phyloP scores from a whole-genome alignment of 2,797 vertebrate genomes.

The Syndactyla subalaris region DNA sequence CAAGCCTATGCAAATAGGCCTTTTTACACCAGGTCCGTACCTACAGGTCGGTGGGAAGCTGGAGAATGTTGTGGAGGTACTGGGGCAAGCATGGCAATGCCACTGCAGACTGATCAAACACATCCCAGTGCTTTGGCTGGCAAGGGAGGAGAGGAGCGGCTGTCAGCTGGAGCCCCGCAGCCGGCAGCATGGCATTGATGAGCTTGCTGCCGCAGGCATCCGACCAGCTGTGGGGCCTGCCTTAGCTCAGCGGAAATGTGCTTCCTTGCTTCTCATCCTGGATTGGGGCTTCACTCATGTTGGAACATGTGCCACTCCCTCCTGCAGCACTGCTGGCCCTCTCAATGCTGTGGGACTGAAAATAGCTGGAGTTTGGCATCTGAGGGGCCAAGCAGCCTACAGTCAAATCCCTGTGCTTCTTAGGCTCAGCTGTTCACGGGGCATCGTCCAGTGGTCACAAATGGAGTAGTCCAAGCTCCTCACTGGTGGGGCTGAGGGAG shows the following conservation, averaged over 20 bases:
- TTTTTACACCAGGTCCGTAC: background rate
- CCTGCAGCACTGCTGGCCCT: background rate
- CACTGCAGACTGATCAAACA: accelerated
- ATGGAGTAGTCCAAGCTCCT: background rate
- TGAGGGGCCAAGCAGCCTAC: background rate
- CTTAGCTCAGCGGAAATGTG: background rate
- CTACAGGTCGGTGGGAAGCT: background rate
- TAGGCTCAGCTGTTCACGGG: accelerated
- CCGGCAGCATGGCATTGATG: accelerated
- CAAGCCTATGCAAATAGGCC: background rate
- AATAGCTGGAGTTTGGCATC: background rate
- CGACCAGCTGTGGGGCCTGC: accelerated
- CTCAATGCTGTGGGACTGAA: background rate
- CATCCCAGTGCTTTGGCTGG: background rate
- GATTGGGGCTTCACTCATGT: background rate
- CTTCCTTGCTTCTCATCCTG: background rate
- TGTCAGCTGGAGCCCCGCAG: background rate
- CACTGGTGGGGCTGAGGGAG: accelerated
- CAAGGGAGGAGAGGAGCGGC: background rate
- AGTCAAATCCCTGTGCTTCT: background rate
- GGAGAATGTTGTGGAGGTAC: accelerated
- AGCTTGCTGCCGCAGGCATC: background rate
- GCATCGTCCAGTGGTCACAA: accelerated
- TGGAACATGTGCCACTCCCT: background rate
- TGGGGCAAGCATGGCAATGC: background rate